Conservation (phyloP, 1,140 invertebrate species). For the Sipha flava region DNA sequence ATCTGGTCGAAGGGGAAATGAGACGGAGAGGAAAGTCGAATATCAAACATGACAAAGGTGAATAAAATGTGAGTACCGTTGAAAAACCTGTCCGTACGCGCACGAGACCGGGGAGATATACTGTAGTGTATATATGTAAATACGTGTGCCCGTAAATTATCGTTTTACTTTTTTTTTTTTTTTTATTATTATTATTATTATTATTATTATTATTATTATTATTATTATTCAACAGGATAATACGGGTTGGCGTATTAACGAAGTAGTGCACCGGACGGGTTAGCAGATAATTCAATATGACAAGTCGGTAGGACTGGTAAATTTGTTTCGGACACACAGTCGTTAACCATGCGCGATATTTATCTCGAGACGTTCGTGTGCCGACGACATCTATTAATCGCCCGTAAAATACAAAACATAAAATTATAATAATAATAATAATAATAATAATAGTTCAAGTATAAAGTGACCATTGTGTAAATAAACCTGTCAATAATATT, state of each 20-base stretch:
- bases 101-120: neutral
- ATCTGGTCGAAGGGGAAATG: too few relatives aligned
- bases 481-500: too few relatives aligned
- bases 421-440: neutral
- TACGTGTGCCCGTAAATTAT: slow-evolving; percentile 11
- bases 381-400: slow-evolving; percentile 28
- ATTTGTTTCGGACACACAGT: slow-evolving; percentile 19
- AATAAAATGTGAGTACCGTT: neutral
- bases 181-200: too few relatives aligned
- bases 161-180: neutral
- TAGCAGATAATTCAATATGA: slow-evolving; percentile 30
- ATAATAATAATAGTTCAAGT: neutral
- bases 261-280: slow-evolving; percentile 15
- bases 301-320: slow-evolving; percentile 29
- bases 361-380: slow-evolving; percentile 18
- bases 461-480: too few relatives aligned
- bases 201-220: too few relatives aligned
- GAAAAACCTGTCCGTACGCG: neutral
- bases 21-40: neutral
- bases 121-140: neutral
- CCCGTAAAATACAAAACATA: neutral
- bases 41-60: neutral
- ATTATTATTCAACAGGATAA: slow-evolving; percentile 5
- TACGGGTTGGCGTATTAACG: slow-evolving; percentile 19
- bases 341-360: slow-evolving; percentile 9